Evolutionary conservation across 2,888 invertebrate species (phyloP).

Genomic region (Stenurella melanura): DNA sequence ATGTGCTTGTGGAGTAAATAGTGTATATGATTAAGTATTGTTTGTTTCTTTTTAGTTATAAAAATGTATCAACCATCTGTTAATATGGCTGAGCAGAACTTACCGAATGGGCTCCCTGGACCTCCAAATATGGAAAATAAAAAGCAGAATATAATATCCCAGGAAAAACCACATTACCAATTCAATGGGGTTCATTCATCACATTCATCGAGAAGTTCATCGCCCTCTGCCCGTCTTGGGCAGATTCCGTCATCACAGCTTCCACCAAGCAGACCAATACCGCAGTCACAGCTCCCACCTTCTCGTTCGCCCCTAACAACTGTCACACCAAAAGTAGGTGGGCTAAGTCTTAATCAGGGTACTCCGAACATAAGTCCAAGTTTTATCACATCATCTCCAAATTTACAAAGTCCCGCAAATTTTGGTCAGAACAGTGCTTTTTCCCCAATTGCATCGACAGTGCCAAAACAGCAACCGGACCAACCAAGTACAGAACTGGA

Average conservation of each 20-base stretch:
- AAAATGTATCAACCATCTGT: conserved; percentile 29
- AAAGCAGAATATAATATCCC: conserved; percentile 35
- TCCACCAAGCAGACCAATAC: conserved; percentile 63
- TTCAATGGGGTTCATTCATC: conserved; percentile 70
- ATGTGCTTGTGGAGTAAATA: too few relatives aligned
- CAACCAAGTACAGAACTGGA: conserved; percentile 23
- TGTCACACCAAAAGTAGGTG: conserved; percentile 61
- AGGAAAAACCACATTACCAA: conserved; percentile 54
- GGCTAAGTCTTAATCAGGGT: conserved; percentile 58
- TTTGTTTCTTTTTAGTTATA: conserved; percentile 24
- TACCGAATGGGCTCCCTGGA: conserved; percentile 63
- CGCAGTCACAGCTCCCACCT: conserved; percentile 67
- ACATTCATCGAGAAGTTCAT: conserved; percentile 71
- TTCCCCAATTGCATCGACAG: conserved; percentile 48
- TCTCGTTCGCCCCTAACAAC: conserved; percentile 51
- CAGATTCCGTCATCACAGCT: conserved; percentile 67
- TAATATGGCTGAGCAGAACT: conserved; percentile 56
- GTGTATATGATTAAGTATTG: background rate
- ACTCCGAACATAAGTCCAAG: conserved; percentile 53
- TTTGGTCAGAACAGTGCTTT: conserved; percentile 51
- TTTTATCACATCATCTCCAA: conserved; percentile 67
- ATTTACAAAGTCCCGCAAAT: conserved; percentile 46
- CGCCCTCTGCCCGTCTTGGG: conserved; percentile 65
- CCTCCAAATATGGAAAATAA: conserved; percentile 57
- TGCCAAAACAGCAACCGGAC: conserved; percentile 4